phyloP scores from a whole-genome alignment of 1,140 invertebrate genomes.

The Manduca sexta region DNA sequence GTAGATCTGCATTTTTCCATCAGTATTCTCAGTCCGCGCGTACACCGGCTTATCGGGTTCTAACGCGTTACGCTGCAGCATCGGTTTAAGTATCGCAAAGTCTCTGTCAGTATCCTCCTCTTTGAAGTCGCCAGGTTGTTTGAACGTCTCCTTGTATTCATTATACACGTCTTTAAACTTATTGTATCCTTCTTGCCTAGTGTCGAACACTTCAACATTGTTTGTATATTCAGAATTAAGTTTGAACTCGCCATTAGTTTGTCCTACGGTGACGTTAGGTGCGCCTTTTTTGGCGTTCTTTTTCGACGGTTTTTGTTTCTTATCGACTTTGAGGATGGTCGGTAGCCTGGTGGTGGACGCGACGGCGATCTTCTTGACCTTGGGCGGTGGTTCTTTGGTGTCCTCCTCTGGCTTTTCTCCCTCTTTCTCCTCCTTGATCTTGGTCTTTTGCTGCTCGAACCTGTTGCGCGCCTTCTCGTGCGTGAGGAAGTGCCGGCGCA shows the following conservation, averaged over 20 bases:
- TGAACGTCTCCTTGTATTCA: slow-evolving; percentile 2
- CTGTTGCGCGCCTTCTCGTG: slow-evolving; percentile 71
- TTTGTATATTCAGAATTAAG: slow-evolving; percentile 26
- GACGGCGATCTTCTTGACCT: slow-evolving; percentile 17
- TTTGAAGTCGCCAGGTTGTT: slow-evolving; percentile 9
- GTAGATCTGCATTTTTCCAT: slow-evolving; percentile 53
- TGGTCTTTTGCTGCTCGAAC: slow-evolving; percentile 21
- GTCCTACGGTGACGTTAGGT: slow-evolving; percentile 48
- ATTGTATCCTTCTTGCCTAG: slow-evolving; percentile 21
- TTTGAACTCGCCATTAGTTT: slow-evolving; percentile 28
- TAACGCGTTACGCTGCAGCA: slow-evolving; percentile 20
- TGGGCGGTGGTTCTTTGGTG: slow-evolving; percentile 10
- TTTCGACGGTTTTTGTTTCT: slow-evolving; percentile 29
- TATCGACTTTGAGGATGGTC: slow-evolving; percentile 29
- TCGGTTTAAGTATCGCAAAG: slow-evolving; percentile 25
- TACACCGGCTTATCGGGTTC: slow-evolving; percentile 19
- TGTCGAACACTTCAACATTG: slow-evolving; percentile 33
- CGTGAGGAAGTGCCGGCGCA: slow-evolving; percentile 90
- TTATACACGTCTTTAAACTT: slow-evolving; percentile 36
- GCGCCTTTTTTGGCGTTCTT: slow-evolving; percentile 38
- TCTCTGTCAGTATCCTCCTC: slow-evolving; percentile 28
- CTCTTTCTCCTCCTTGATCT: slow-evolving; percentile 15
- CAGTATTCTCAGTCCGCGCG: slow-evolving; percentile 36
- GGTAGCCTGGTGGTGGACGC: slow-evolving; percentile 21
- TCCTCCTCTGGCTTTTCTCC: slow-evolving; percentile 13